Percentiles rank a stretch among this genome's conserved stretches.
Conservation (phyloP, 2,888 invertebrate genomes). For the Chromoteleia sp. region DNA sequence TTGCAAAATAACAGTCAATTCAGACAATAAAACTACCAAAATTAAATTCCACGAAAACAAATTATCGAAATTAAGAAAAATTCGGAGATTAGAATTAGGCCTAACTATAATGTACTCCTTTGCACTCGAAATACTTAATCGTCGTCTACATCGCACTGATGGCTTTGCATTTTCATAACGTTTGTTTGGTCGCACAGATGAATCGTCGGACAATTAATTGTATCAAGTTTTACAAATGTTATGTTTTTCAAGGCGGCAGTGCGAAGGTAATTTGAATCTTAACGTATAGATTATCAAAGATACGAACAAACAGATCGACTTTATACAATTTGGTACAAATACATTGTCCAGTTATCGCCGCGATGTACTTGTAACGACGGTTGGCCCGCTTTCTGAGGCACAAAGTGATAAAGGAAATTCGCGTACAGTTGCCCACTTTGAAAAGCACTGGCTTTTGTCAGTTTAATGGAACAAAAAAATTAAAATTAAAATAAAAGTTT, state of each 20-base stretch:
- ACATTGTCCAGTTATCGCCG: constrained; percentile 48
- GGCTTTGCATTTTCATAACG: constrained; percentile 59
- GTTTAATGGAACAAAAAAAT: too few relatives aligned
- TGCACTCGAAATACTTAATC: constrained; percentile 28
- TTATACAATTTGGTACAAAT: constrained; percentile 78
- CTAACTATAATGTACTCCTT: constrained; percentile 33
- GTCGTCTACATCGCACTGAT: constrained; percentile 49
- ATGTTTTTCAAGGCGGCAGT: constrained; percentile 83
- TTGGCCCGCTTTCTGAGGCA: constrained; percentile 45
- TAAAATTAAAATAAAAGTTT: too few relatives aligned
- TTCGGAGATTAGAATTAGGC: constrained; percentile 44
- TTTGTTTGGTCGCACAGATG: constrained; percentile 42
- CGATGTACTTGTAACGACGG: constrained; percentile 7
- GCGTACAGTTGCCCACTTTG: not conserved
- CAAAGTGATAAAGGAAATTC: constrained; percentile 54
- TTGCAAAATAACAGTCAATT: too few relatives aligned
- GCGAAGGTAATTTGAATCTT: constrained; percentile 80
- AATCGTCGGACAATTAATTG: constrained; percentile 63
- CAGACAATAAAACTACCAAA: too few relatives aligned
- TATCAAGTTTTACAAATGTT: constrained; percentile 77
- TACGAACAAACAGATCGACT: constrained; percentile 69
- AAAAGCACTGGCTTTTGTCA: not conserved
- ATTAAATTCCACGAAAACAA: too few relatives aligned
- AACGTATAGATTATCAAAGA: constrained; percentile 66
- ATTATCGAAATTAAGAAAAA: constrained; percentile 11